phyloP scores from a whole-genome alignment of 2,113 vertebrate genomes.

The Melospiza georgiana region DNA sequence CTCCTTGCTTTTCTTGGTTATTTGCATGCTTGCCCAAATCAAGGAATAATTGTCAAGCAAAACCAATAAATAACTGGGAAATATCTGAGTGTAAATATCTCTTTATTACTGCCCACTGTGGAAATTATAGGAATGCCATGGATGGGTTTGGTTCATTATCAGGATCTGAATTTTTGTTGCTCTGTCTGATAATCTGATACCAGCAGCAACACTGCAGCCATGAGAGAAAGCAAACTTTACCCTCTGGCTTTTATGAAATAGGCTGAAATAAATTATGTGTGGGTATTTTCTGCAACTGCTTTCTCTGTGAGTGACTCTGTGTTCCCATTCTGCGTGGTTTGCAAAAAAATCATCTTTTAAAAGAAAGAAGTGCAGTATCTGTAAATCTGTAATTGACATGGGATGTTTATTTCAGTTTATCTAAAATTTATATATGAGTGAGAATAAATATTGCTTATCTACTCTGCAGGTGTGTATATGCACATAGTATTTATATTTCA shows the following conservation, averaged over 20 bases:
- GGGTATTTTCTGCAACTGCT: background rate
- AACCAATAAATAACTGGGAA: background rate
- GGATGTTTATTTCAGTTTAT: background rate
- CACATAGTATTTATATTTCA: background rate
- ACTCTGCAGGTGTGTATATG: background rate
- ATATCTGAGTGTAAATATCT: background rate
- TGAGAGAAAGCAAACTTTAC: background rate
- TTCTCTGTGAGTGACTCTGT: background rate
- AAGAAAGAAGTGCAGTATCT: background rate
- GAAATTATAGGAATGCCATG: background rate
- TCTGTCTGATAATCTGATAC: background rate
- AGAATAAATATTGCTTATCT: constrained; percentile 31
- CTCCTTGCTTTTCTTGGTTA: background rate
- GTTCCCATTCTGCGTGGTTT: background rate
- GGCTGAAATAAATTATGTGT: background rate
- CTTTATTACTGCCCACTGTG: background rate
- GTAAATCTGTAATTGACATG: constrained; percentile 1
- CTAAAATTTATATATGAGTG: background rate
- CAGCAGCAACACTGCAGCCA: background rate
- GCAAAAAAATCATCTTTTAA: background rate
- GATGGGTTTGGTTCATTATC: background rate
- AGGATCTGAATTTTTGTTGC: background rate
- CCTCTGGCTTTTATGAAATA: background rate
- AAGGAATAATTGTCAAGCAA: background rate
- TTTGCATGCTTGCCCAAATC: background rate